Conservation (phyloP, 2,797 vertebrate species). For the Neosalanx taihuensis region DNA sequence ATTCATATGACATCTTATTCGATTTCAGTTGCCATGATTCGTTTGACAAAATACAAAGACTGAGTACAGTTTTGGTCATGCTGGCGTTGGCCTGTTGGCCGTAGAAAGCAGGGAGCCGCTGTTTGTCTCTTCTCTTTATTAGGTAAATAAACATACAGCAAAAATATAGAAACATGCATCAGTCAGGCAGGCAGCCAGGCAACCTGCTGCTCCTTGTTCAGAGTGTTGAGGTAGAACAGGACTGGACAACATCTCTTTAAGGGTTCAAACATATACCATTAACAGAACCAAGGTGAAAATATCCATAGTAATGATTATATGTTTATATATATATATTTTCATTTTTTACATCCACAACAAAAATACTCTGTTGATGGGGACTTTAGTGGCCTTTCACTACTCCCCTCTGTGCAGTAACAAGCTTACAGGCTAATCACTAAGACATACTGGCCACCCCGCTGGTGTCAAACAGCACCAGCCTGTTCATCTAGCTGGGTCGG, state of each 20-base stretch:
- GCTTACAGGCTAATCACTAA: background rate
- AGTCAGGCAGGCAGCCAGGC: conserved; percentile 62
- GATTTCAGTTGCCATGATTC: background rate
- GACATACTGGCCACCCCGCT: background rate
- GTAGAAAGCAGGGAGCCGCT: conserved; percentile 19
- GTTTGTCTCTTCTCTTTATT: conserved; percentile 69
- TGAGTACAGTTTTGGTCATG: background rate
- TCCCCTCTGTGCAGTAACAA: background rate
- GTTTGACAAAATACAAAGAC: background rate
- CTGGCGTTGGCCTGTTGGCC: background rate
- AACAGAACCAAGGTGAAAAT: conserved; percentile 60
- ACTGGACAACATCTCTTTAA: conserved; percentile 57
- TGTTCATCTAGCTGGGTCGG: too few species aligned
- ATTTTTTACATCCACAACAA: conserved; percentile 49
- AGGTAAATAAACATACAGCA: conserved; percentile 71
- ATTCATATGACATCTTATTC: background rate
- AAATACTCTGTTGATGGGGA: conserved; percentile 33
- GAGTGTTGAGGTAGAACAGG: conserved; percentile 68
- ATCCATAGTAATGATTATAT: conserved; percentile 40
- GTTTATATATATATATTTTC: conserved; percentile 34
- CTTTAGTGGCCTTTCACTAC: background rate
- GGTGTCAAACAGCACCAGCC: background rate
- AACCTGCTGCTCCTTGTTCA: conserved; percentile 59
- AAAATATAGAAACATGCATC: conserved; percentile 75
- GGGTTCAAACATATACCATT: conserved; percentile 55